Evolutionary conservation across 2,797 vertebrate species (phyloP).

Genomic region (Sebastes itinus): DNA sequence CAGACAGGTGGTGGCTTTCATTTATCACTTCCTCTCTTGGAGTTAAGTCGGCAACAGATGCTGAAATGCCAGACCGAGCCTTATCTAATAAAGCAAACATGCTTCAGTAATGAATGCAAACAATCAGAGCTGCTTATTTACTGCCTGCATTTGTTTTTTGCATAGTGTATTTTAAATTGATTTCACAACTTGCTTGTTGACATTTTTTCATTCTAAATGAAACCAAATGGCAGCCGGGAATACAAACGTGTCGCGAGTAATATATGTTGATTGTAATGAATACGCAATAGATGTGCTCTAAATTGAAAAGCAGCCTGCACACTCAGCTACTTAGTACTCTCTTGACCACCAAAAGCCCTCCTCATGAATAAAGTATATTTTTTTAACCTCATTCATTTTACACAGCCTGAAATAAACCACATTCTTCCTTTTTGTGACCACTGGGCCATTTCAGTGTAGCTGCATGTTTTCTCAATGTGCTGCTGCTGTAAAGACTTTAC

Average conservation of each 20-base stretch:
- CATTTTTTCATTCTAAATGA: conserved; percentile 9
- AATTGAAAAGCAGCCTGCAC: conserved; percentile 9
- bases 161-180: conserved; percentile 1
- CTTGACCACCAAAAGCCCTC: background rate
- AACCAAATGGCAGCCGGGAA: conserved; percentile 4
- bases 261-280: conserved; percentile 6
- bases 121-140: background rate
- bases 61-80: background rate
- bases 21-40: conserved; percentile 25
- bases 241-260: background rate
- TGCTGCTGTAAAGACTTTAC: background rate
- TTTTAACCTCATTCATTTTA: background rate
- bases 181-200: conserved; percentile 10
- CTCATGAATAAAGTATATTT: background rate
- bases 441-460: background rate
- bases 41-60: conserved; percentile 29
- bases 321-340: background rate
- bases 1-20: conserved; percentile 12
- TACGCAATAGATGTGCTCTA: background rate
- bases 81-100: conserved; percentile 2
- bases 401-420: background rate
- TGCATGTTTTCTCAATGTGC: conserved; percentile 5
- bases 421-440: background rate
- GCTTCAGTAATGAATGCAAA: conserved; percentile 32
- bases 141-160: conserved; percentile 2